Evolutionary conservation across 92 coral and sea anemone species (phyloP).

Genomic region (Anthopleura xanthogrammica): DNA sequence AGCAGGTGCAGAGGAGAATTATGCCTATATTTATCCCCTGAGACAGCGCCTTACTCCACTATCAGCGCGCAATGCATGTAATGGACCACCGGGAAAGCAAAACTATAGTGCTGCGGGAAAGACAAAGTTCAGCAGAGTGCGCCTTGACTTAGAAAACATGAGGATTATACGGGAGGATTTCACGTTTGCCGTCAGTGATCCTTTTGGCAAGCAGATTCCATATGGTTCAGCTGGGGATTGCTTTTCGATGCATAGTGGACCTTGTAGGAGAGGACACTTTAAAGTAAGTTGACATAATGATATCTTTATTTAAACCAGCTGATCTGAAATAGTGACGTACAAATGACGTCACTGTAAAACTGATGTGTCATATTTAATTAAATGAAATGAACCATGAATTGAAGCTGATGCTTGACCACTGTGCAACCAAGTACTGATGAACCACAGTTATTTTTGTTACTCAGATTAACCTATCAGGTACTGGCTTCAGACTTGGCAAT

Average conservation of each 20-base stretch:
- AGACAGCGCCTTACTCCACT: constrained; percentile 70
- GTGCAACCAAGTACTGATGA: too few relatives aligned
- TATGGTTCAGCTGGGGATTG: constrained; percentile 97
- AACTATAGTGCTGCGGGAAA: constrained; percentile 67
- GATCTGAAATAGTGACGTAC: too few relatives aligned
- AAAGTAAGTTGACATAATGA: constrained; percentile 38
- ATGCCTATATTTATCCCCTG: constrained; percentile 79
- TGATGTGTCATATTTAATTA: too few relatives aligned
- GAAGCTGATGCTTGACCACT: too few relatives aligned
- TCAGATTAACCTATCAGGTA: constrained; percentile 68
- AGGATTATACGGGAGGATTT: constrained; percentile 72
- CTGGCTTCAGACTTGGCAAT: constrained; percentile 67
- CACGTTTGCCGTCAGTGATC: constrained; percentile 74
- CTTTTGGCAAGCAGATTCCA: constrained; percentile 68
- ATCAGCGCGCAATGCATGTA: constrained; percentile 71
- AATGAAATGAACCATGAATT: too few relatives aligned
- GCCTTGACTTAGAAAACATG: constrained; percentile 76
- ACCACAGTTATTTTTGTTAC: too few relatives aligned
- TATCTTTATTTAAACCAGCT: too few relatives aligned
- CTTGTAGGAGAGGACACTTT: constrained; percentile 90
- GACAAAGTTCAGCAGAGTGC: constrained; percentile 76
- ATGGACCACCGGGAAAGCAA: constrained; percentile 57
- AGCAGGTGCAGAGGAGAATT: constrained; percentile 82
- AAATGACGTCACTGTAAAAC: too few relatives aligned
- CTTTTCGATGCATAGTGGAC: constrained; percentile 85